Percentiles rank a stretch among this genome's conserved stretches.
phyloP scores from a whole-genome alignment of 2,888 invertebrate genomes.

The Acrocyrtus sp. region DNA sequence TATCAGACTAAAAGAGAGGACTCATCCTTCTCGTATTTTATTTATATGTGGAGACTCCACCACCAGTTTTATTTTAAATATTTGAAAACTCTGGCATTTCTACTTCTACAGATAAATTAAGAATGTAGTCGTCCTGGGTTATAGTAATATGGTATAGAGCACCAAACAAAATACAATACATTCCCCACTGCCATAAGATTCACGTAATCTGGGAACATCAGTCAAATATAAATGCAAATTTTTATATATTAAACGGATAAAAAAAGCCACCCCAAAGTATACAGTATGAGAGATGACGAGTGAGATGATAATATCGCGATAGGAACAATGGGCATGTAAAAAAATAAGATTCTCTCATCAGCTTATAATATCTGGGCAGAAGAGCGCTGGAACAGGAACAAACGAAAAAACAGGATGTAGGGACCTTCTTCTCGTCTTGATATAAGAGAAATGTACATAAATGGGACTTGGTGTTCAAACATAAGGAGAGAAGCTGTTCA shows the following conservation, averaged over 20 bases:
- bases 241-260: neutral
- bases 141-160: no score
- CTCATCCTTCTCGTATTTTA: constrained; percentile 8
- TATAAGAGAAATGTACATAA: no score
- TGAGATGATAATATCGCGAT: no score
- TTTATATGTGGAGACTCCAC: constrained; percentile 3
- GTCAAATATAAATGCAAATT: constrained; percentile 21
- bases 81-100: neutral
- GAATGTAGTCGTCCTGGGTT: constrained; percentile 9
- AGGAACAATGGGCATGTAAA: no score
- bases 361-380: no score
- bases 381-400: no score
- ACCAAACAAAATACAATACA: neutral
- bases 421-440: no score
- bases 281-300: no score
- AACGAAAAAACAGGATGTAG: no score
- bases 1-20: neutral
- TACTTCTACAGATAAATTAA: constrained; percentile 8
- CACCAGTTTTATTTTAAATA: neutral
- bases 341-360: no score
- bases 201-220: constrained; percentile 3
- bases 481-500: no score
- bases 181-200: neutral
- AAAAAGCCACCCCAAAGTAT: neutral
- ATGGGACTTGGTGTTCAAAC: no score